Conservation (phyloP, 2,797 vertebrate species). For the Kryptopterus vitreolus region DNA sequence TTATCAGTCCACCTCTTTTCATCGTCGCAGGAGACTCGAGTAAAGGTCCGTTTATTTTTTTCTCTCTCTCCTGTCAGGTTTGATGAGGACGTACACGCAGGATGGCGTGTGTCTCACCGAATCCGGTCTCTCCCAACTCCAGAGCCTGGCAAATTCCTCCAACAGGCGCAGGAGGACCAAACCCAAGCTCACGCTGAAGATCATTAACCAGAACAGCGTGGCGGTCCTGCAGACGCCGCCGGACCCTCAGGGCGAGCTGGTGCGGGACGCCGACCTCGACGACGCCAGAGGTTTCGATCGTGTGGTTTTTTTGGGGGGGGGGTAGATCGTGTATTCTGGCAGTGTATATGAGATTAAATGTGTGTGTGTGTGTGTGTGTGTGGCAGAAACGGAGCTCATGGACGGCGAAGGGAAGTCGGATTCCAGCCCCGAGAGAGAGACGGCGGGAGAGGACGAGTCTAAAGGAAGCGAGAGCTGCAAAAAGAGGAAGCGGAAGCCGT, state of each 20-base stretch:
- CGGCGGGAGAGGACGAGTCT: constrained; percentile 87
- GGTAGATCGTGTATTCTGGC: background rate
- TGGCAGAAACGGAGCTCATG: constrained; percentile 88
- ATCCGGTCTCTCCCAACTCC: constrained; percentile 93
- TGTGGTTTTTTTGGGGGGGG: background rate
- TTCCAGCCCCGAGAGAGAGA: constrained; percentile 94
- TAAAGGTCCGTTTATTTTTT: background rate
- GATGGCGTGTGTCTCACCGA: constrained; percentile 98
- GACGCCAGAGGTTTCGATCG: constrained; percentile 83
- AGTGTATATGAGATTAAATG: background rate
- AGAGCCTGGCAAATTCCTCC: constrained; percentile 89
- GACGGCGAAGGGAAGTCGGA: constrained; percentile 97
- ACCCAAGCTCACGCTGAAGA: constrained; percentile 97
- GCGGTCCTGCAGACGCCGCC: constrained; percentile 93
- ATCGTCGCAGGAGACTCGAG: background rate
- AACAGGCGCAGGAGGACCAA: constrained; percentile 90
- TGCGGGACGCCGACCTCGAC: constrained; percentile 90
- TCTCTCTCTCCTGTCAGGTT: constrained; percentile 72
- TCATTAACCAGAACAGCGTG: constrained; percentile 99
- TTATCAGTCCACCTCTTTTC: too few relatives aligned
- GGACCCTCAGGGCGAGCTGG: constrained; percentile 87
- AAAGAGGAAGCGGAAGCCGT: constrained; percentile 98
- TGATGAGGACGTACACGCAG: constrained; percentile 94
- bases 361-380: constrained; percentile 16
- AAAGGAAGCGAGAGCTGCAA: constrained; percentile 88